Base-by-base conservation (phyloP, 2,113 vertebrate genomes). In the Podarcis muralis region DNA sequence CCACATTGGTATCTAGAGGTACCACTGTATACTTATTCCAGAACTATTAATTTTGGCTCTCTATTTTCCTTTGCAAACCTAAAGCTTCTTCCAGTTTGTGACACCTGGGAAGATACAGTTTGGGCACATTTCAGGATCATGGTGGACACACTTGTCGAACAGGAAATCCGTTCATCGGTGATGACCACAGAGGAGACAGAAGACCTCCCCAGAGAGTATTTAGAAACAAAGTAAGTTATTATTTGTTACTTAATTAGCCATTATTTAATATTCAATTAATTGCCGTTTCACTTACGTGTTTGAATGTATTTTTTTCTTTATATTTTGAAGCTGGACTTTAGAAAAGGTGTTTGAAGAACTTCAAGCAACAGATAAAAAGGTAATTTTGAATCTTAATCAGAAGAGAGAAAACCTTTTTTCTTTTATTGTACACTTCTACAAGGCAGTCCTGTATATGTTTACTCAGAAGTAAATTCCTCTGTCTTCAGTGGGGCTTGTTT, bases 331-430 rank as follows among this genome's bases (percentile, higher is more conserved):
- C 83, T 99, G 99, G 98, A 98, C 98, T 27, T 96, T 98, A 96
- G 98, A 99, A 92, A 99, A 98, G 76, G 98, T 99, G 85, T 99
- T 99, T 96, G 98, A 99, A 94, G 99, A 99, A 91, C 98, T 99
- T 91, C 98, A 98, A 74, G 98, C 99, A 69, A 98, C 98, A 83
- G 98, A 99, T 89, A 98, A 98, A 85, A 98, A 97, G 98, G 99
- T 98, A 94, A 8, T 32, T 93, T 37, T 32, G 62, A 68, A 16
- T 5, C 37, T 15, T 30, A 32, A 15, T 81, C 48, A 72, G 66
- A 78, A 78, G 30, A 76, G 75, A 57, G 37, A 18, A 48, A 40
- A 62, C 59, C 1, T 53, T 62, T 62, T 62, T 25, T 3, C 35
- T 82, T 65, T 82, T 53, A 65, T 37, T 25, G 25, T 25, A 3